These are phyloP conservation scores for Cnemophilus loriae DNA, from an alignment of 2,113 vertebrate genomes.

Conservation along the genomic window DNA sequence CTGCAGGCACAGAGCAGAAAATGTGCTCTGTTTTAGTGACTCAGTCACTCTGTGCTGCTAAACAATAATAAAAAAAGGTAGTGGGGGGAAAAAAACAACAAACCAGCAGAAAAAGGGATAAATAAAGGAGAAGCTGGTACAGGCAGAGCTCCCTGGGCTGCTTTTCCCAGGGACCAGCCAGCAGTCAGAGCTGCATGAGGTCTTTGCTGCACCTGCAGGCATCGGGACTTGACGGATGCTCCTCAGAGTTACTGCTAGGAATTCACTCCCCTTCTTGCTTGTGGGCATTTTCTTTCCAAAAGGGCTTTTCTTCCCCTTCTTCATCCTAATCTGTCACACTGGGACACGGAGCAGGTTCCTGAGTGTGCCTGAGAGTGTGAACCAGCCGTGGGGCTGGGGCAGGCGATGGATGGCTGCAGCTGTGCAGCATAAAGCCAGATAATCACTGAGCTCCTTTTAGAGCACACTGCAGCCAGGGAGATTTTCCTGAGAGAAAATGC, in stretches of 20 bases:
- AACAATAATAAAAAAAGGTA: neutral
- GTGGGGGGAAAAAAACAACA: rapidly evolving
- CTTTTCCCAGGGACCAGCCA: neutral
- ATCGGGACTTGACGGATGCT: neutral
- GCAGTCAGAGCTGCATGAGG: neutral
- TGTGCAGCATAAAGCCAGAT: conserved; percentile 26
- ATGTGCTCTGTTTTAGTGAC: neutral
- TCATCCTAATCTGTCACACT: neutral
- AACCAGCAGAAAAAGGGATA: neutral
- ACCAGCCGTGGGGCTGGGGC: neutral
- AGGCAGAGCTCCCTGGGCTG: neutral
- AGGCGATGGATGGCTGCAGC: neutral
- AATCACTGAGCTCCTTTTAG: conserved; percentile 61
- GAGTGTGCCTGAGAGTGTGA: neutral
- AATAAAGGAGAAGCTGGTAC: neutral
- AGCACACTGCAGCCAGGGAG: conserved; percentile 61
- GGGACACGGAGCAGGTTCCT: neutral
- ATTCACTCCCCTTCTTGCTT: neutral
- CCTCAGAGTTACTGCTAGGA: neutral
- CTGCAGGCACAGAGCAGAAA: rapidly evolving
- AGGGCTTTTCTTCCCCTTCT: neutral
- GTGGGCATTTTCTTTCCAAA: neutral
- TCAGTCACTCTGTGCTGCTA: neutral
- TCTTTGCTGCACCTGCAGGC: neutral
- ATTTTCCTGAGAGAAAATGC: conserved; percentile 65